These are phyloP conservation scores for Oryzias javanicus DNA, from an alignment of 2,113 vertebrate species.

Conservation along the genomic window DNA sequence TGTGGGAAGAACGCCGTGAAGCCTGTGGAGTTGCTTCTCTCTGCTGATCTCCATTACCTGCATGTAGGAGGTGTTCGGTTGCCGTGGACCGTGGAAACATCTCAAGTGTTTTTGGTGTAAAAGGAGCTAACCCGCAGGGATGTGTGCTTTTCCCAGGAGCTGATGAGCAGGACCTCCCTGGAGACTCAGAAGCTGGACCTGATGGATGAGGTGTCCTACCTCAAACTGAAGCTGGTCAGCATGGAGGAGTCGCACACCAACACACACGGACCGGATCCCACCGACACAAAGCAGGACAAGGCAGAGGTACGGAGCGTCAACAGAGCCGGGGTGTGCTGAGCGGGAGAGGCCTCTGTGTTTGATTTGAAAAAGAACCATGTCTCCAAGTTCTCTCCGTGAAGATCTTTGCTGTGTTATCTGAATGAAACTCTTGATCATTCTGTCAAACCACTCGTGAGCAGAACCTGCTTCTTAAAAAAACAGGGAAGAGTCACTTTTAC, in stretches of 20 bases:
- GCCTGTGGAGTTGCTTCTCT: conserved; percentile 24
- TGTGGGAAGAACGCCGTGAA: conserved; percentile 55
- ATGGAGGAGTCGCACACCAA: conserved; percentile 84
- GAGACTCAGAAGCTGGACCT: conserved; percentile 96
- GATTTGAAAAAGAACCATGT: background rate
- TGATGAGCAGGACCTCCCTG: conserved; percentile 88
- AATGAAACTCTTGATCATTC: too few species aligned
- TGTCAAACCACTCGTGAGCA: too few species aligned
- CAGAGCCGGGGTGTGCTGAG: background rate
- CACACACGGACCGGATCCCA: conserved; percentile 61
- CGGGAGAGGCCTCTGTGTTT: background rate
- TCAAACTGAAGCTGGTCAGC: conserved; percentile 92
- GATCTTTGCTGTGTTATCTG: too few species aligned
- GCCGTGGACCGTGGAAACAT: background rate
- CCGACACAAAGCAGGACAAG: conserved; percentile 85
- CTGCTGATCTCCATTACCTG: background rate
- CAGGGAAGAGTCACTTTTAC: too few species aligned
- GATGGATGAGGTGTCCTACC: conserved; percentile 91
- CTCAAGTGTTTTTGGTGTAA: background rate
- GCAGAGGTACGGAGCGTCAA: conserved; percentile 82
- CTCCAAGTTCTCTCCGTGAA: too few species aligned
- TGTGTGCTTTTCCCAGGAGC: conserved; percentile 78
- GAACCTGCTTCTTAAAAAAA: too few species aligned
- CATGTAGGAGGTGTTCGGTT: background rate
- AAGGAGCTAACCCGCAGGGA: background rate